Evolutionary conservation across 2,888 invertebrate genomes (phyloP).

Genomic region (Achlya flavicornis): DNA sequence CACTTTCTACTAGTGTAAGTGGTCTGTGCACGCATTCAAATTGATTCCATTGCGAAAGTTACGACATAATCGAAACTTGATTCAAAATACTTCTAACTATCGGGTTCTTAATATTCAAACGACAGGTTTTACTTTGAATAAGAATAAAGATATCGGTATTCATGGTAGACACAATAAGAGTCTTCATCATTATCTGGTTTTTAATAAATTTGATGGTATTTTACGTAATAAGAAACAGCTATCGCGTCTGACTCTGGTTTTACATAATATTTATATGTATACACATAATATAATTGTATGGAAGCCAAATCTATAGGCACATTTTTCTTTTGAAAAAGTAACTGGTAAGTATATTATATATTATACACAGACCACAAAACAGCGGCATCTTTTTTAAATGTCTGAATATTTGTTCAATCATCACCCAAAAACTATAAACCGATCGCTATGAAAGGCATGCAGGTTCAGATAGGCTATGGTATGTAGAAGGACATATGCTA

Average conservation of each 20-base stretch:
- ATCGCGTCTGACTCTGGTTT: background rate
- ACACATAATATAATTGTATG: too few relatives aligned
- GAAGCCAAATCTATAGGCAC: too few relatives aligned
- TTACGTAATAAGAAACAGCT: background rate
- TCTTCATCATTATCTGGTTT: background rate
- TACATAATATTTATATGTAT: too few relatives aligned
- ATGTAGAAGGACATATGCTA: too few relatives aligned
- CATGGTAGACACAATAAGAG: slow-evolving; percentile 25
- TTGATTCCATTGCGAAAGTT: slow-evolving; percentile 41
- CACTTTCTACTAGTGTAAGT: slow-evolving; percentile 53
- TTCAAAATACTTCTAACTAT: slow-evolving; percentile 24
- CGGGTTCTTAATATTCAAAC: slow-evolving; percentile 36
- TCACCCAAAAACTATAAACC: too few relatives aligned
- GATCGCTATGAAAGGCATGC: too few relatives aligned
- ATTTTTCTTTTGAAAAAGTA: too few relatives aligned
- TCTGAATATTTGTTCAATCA: too few relatives aligned
- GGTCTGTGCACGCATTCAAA: slow-evolving; percentile 36
- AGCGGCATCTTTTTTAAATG: too few relatives aligned
- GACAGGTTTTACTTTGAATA: slow-evolving; percentile 29
- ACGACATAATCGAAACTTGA: slow-evolving; percentile 33
- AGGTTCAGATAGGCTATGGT: too few relatives aligned
- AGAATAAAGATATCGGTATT: slow-evolving; percentile 29
- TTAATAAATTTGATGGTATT: background rate
- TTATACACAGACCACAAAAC: too few relatives aligned
- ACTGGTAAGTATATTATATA: too few relatives aligned